phyloP scores from a whole-genome alignment of 2,888 invertebrate genomes.

The Drosophila subquinaria region DNA sequence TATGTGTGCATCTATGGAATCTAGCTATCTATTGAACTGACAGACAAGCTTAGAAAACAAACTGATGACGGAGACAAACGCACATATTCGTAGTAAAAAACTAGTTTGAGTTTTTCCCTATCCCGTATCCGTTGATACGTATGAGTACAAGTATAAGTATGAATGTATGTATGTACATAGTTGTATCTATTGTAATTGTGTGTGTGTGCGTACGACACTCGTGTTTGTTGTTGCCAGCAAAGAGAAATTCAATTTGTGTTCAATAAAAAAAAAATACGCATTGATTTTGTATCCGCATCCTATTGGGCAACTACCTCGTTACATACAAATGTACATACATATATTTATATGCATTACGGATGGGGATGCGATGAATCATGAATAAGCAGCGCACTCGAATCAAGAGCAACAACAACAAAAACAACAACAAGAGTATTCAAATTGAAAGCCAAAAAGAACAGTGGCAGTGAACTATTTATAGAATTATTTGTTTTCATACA shows the following conservation, averaged over 20 bases:
- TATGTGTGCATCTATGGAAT: slow-evolving; percentile 55
- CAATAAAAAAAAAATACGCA: slow-evolving; percentile 56
- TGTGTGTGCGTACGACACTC: slow-evolving; percentile 15
- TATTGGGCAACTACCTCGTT: slow-evolving; percentile 19
- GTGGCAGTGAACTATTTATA: slow-evolving; percentile 85
- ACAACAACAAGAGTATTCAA: slow-evolving; percentile 54
- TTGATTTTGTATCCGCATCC: slow-evolving; percentile 65
- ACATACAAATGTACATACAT: slow-evolving; percentile 10
- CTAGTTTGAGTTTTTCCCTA: slow-evolving; percentile 62
- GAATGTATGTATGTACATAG: slow-evolving; percentile 21
- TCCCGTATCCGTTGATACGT: slow-evolving; percentile 33
- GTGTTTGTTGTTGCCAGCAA: slow-evolving; percentile 37
- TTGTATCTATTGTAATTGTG: slow-evolving; percentile 39
- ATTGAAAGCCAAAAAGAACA: slow-evolving; percentile 77
- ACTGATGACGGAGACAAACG: slow-evolving; percentile 61
- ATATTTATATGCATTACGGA: slow-evolving; percentile 48
- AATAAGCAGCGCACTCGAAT: slow-evolving; percentile 60
- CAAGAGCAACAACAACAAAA: slow-evolving; percentile 58
- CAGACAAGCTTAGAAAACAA: slow-evolving; percentile 65
- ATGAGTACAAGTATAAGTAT: slow-evolving; percentile 10
- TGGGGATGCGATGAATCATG: slow-evolving; percentile 69
- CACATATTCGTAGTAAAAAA: slow-evolving; percentile 48
- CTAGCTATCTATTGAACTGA: slow-evolving; percentile 73
- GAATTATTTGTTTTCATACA: slow-evolving; percentile 82
- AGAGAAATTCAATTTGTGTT: slow-evolving; percentile 78